Evolutionary conservation across 2,113 vertebrate genomes (phyloP).

Genomic region (Austrofundulus limnaeus): DNA sequence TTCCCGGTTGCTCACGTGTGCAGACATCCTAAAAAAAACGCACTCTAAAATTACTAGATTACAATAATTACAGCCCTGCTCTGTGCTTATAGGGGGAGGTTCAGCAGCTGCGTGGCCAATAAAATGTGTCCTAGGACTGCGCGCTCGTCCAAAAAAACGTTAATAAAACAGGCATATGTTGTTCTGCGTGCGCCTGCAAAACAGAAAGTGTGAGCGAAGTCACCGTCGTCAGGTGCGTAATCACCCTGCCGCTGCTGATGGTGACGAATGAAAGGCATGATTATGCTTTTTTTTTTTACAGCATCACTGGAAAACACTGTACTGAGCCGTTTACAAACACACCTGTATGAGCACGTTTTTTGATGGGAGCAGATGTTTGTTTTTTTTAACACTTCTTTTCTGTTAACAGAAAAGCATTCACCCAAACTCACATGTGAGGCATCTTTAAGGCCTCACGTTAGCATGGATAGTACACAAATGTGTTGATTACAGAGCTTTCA

Average conservation of each 20-base stretch:
- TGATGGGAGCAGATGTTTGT: constrained; percentile 16
- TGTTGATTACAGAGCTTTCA: constrained; percentile 38
- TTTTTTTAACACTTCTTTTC: not conserved
- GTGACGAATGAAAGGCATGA: constrained; percentile 27
- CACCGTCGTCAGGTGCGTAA: constrained; percentile 10
- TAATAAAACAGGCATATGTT: constrained; percentile 32
- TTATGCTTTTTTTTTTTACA: constrained; percentile 38
- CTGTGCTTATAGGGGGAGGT: constrained; percentile 6
- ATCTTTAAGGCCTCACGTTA: constrained; percentile 9
- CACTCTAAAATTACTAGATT: constrained; percentile 15
- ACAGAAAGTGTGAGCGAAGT: constrained; percentile 2
- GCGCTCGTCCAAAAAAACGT: constrained; percentile 12
- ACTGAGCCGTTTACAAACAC: not conserved
- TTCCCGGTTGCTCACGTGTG: constrained; percentile 9
- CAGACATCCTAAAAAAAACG: constrained; percentile 12
- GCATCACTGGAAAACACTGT: constrained; percentile 1
- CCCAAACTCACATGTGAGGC: not conserved
- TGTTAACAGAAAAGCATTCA: constrained; percentile 2
- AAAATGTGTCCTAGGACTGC: constrained; percentile 29
- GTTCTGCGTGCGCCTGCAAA: constrained; percentile 29
- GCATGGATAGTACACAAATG: constrained; percentile 16
- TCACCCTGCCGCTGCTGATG: constrained; percentile 8
- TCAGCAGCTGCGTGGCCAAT: constrained; percentile 35
- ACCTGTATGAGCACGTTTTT: constrained; percentile 11
- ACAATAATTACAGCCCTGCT: constrained; percentile 11